Conservation (phyloP, 2,888 invertebrate species). For the Mesorhabditis belari region DNA sequence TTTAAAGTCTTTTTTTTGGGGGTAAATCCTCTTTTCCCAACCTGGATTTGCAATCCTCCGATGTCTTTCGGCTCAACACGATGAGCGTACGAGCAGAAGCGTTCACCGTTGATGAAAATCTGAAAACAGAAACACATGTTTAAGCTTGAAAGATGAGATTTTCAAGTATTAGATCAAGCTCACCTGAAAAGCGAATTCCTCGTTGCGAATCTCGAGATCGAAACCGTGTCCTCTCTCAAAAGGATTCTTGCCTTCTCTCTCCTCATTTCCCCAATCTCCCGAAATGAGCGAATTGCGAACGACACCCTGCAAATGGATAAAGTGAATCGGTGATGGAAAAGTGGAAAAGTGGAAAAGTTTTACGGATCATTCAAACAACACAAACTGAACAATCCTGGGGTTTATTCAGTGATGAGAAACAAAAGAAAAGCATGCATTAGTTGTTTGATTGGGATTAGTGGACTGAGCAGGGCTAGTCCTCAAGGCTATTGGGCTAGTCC, state of each 20-base stretch:
- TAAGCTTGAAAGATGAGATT: no score
- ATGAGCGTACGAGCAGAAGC: conserved; percentile 46
- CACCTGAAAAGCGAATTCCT: conserved; percentile 45
- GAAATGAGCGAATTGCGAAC: conserved; percentile 31
- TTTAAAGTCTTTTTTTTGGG: no score
- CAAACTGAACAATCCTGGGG: no score
- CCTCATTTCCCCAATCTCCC: conserved; percentile 45
- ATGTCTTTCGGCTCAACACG: conserved; percentile 42
- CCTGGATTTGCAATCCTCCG: conserved; percentile 42
- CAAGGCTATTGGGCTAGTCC: no score
- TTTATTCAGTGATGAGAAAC: no score
- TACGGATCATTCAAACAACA: no score
- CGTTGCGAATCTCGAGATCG: conserved; percentile 44
- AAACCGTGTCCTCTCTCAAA: conserved; percentile 40
- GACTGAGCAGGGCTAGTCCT: no score
- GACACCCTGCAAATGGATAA: conserved; percentile 19
- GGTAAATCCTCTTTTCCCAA: no score
- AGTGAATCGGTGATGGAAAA: not conserved
- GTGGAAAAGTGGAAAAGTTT: no score
- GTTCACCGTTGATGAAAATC: conserved; percentile 48
- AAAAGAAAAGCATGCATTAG: no score
- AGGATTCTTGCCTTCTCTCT: conserved; percentile 37
- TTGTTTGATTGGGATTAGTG: no score
- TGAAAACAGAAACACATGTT: no score
- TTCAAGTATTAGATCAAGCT: not conserved